Base-by-base conservation (phyloP, 2,888 invertebrate species). In the Hirtodrosophila trivittata region DNA sequence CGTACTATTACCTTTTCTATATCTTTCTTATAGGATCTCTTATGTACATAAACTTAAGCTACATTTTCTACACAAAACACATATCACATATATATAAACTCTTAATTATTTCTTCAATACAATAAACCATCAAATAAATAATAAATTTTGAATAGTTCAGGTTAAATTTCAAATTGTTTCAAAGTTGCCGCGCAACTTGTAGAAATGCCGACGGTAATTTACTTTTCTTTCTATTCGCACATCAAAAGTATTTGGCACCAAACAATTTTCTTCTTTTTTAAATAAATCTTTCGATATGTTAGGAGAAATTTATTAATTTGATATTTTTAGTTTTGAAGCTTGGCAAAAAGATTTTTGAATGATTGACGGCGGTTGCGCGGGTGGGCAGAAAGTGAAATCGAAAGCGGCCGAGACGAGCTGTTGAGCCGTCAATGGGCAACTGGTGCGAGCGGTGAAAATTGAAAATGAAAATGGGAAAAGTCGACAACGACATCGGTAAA, bases 361-460 rank as follows among this genome's bases (percentile, higher is more conserved):
- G 41, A 49, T 32, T 42, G 37, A 39, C 43, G 37, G 46, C 58
- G 51, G 2, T 28, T 60, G 45, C 21, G 39, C 73, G 63, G 51
- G 35, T 51, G 57, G 55, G 2, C 18, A 21, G 12, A 28, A 46
- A 62, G 35, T 57, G 59, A 75, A 78, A 65, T 50, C 47, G 75
- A 82, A 82, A 85, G 64, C 78, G 73, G 73, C 77, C 88, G 88
- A 86, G 89, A 88, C 89, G 87, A 87, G 88, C 87, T 71, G 88
- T 46, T 81, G 87, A 89, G 88, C 89, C 89, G 89, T 77, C 88
- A 74, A 87, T 81, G 75, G 80, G 85, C 86, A 87, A 89, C 88
- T 89, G 87, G 83, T 77, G 51, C 74, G 76, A 80, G 82, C 89
- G 85, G 88, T 83, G 86, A 77, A 88, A 89, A 88, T 77, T 87